Conservation (phyloP, 2,797 vertebrate species). For the Euthynnus affinis region DNA sequence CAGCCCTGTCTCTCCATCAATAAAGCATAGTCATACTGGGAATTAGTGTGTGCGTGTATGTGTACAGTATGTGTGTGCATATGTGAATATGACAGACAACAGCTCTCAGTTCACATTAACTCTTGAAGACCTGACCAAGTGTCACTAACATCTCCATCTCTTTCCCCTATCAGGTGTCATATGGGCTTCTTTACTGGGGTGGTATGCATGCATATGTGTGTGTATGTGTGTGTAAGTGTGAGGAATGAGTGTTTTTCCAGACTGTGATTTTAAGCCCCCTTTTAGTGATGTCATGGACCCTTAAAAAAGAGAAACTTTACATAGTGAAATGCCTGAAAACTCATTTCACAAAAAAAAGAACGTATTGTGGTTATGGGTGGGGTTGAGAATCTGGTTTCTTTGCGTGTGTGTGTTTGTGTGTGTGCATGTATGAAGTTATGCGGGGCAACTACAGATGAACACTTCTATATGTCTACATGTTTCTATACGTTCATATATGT, state of each 20-base stretch:
- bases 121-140: constrained; percentile 36
- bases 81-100: constrained; percentile 46
- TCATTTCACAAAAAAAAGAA: constrained; percentile 22
- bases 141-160: constrained; percentile 27
- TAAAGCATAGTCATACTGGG: constrained; percentile 65
- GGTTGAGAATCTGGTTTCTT: constrained; percentile 33
- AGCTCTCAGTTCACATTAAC: constrained; percentile 52
- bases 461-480: no score
- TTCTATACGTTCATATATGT: no score
- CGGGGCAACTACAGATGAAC: no score
- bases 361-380: constrained; percentile 22
- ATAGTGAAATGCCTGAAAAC: constrained; percentile 47
- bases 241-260: constrained; percentile 61
- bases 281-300: constrained; percentile 48
- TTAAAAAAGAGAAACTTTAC: constrained; percentile 45
- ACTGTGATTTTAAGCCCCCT: constrained; percentile 46
- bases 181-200: constrained; percentile 46
- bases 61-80: constrained; percentile 2
- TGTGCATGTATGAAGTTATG: no score
- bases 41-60: constrained; percentile 38
- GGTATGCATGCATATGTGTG: constrained; percentile 1
- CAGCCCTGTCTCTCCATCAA: constrained; percentile 69
- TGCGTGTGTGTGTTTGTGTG: constrained; percentile 9
- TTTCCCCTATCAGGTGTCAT: constrained; percentile 44
- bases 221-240: neutral